A percentile compares a stretch with the other conserved stretches of the same genome.
Evolutionary conservation across 2,797 vertebrate species (phyloP).

Genomic region (Phrynocephalus vlangalii): DNA sequence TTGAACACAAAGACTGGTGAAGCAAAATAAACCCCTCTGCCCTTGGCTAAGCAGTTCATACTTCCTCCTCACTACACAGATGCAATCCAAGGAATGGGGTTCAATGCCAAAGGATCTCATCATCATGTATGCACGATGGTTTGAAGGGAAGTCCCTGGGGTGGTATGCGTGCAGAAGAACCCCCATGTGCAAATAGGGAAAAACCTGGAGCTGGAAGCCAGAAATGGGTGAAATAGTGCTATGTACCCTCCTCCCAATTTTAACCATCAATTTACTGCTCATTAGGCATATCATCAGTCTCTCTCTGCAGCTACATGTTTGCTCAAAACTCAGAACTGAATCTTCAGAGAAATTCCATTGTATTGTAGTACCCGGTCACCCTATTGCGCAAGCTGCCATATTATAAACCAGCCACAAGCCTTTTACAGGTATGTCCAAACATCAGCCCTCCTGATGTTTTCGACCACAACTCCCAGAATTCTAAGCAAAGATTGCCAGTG

Average conservation of each 20-base stretch:
- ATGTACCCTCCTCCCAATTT: no score
- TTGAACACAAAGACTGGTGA: constrained; percentile 59
- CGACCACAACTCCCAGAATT: no score
- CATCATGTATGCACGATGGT: neutral
- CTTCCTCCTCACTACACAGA: constrained; percentile 6
- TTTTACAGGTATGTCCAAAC: neutral
- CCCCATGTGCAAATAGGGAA: neutral
- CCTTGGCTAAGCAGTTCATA: constrained; percentile 57
- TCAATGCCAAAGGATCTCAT: neutral
- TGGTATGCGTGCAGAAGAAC: neutral
- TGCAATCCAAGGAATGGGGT: neutral
- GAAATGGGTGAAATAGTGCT: neutral
- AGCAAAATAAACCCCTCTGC: constrained; percentile 61
- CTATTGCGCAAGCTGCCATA: neutral
- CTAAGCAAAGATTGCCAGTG: no score
- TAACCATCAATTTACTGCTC: neutral
- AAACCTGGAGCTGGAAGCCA: neutral
- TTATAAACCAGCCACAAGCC: neutral
- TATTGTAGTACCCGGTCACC: no score
- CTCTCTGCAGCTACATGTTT: neutral
- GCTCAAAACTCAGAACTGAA: neutral
- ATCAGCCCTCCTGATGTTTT: no score
- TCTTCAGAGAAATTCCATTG: neutral
- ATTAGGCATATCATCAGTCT: neutral
- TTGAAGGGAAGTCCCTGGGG: neutral